Percentiles rank a stretch among this genome's conserved stretches.
Evolutionary conservation across 2,797 vertebrate species (phyloP).

Genomic region (Microchirus variegatus): DNA sequence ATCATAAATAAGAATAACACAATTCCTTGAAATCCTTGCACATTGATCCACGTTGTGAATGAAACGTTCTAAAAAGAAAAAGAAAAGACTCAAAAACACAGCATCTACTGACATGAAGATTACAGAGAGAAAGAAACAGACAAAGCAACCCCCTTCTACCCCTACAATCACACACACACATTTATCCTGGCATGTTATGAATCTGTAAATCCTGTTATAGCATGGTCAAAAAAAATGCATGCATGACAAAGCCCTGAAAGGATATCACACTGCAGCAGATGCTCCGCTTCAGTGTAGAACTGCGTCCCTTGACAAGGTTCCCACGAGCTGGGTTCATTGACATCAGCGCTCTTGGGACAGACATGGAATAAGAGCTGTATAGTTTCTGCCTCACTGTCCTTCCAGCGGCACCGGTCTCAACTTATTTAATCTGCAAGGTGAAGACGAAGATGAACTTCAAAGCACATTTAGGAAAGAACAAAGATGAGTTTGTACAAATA

Average conservation of each 20-base stretch:
- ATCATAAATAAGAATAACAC: constrained; percentile 35
- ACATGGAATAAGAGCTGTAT: constrained; percentile 48
- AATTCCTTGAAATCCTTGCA: constrained; percentile 38
- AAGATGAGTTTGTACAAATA: too few species aligned
- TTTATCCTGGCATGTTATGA: constrained; percentile 57
- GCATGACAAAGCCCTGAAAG: constrained; percentile 57
- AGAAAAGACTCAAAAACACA: constrained; percentile 35
- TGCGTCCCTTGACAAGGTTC: constrained; percentile 58
- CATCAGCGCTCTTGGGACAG: constrained; percentile 49
- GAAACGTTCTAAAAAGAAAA: constrained; percentile 8
- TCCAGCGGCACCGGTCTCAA: constrained; percentile 38
- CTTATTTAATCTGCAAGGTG: constrained; percentile 43
- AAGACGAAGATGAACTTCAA: constrained; percentile 15
- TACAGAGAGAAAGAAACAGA: constrained; percentile 16
- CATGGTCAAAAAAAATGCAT: constrained; percentile 60
- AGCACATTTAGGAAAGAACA: constrained; percentile 26
- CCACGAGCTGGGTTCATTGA: constrained; percentile 62
- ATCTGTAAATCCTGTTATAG: constrained; percentile 66
- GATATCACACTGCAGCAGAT: constrained; percentile 68
- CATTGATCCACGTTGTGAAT: constrained; percentile 50
- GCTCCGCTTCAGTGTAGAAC: constrained; percentile 49
- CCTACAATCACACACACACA: constrained; percentile 31
- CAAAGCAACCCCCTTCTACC: background rate
- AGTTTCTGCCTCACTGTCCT: constrained; percentile 33
- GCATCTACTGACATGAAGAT: constrained; percentile 44